Evolutionary conservation across 2,797 vertebrate genomes (phyloP).

Genomic region (Oreochromis mossambicus): DNA sequence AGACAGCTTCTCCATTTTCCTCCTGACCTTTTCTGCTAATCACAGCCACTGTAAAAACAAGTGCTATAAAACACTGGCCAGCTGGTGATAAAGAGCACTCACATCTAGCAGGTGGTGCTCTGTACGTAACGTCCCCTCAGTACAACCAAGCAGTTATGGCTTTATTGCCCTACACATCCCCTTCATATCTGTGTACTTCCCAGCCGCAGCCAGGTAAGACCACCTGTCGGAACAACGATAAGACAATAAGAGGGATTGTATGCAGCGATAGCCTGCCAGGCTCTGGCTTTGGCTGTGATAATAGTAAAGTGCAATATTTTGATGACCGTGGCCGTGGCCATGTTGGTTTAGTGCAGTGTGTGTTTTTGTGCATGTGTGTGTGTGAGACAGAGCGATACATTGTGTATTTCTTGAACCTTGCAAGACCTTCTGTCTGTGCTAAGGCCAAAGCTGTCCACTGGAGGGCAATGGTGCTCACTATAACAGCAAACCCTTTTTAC

Average conservation of each 20-base stretch:
- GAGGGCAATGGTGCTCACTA: conserved; percentile 49
- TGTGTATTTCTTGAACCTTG: neutral
- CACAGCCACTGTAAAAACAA: conserved; percentile 65
- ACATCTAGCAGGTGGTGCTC: conserved; percentile 75
- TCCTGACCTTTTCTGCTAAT: conserved; percentile 64
- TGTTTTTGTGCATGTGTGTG: neutral
- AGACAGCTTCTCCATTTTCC: conserved; percentile 52
- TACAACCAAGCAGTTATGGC: conserved; percentile 72
- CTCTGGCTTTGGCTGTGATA: conserved; percentile 29
- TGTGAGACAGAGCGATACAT: neutral
- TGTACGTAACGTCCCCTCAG: conserved; percentile 66
- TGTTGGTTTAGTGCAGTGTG: neutral
- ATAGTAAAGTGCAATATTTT: conserved; percentile 38
- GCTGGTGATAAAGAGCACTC: conserved; percentile 72
- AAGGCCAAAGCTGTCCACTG: conserved; percentile 8
- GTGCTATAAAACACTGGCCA: conserved; percentile 71
- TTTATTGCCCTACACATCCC: conserved; percentile 77
- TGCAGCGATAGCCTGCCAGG: conserved; percentile 41
- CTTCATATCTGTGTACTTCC: conserved; percentile 68
- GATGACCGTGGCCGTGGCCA: neutral
- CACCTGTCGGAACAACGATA: conserved; percentile 77
- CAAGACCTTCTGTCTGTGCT: neutral
- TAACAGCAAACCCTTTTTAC: neutral
- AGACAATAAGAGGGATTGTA: conserved; percentile 54
- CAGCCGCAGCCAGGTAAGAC: conserved; percentile 63